Percentiles rank a stretch among this genome's conserved stretches.
phyloP scores from a whole-genome alignment of 2,888 invertebrate species.

The Aporophyla lueneburgensis region DNA sequence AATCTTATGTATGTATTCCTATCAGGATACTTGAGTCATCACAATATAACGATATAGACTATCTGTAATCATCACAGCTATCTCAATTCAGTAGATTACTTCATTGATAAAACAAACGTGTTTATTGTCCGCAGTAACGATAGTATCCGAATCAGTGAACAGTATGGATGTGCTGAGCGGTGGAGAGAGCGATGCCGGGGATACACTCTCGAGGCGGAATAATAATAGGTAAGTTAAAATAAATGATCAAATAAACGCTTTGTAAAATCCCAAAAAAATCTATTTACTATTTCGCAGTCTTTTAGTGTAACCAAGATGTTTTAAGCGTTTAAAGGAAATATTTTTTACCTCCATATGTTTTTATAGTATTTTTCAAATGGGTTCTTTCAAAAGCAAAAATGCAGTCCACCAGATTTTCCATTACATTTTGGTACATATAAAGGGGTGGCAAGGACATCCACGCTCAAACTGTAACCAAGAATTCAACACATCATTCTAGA shows the following conservation, averaged over 20 bases:
- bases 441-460: no score
- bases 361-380: neutral
- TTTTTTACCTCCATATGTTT: no score
- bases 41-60: neutral
- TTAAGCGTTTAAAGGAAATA: neutral
- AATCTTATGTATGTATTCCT: slow-evolving; percentile 5
- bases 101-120: slow-evolving; percentile 13
- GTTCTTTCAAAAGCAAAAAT: neutral
- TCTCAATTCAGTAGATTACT: slow-evolving; percentile 41
- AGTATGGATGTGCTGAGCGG: slow-evolving; percentile 89
- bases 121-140: slow-evolving; percentile 75
- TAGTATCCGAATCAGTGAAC: slow-evolving; percentile 86
- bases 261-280: neutral
- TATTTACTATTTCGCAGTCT: neutral
- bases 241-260: neutral
- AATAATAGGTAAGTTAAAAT: slow-evolving; percentile 83
- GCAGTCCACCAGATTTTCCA: no score
- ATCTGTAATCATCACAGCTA: slow-evolving; percentile 27
- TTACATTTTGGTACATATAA: no score
- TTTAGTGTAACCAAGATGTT: neutral
- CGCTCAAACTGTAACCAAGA: no score
- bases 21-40: slow-evolving; percentile 11
- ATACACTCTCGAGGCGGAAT: slow-evolving; percentile 85
- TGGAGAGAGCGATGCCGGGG: slow-evolving; percentile 88
- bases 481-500: no score